These are phyloP conservation scores for Glyptemys insculpta DNA, from an alignment of 2,797 vertebrate species.

Conservation along the genomic window DNA sequence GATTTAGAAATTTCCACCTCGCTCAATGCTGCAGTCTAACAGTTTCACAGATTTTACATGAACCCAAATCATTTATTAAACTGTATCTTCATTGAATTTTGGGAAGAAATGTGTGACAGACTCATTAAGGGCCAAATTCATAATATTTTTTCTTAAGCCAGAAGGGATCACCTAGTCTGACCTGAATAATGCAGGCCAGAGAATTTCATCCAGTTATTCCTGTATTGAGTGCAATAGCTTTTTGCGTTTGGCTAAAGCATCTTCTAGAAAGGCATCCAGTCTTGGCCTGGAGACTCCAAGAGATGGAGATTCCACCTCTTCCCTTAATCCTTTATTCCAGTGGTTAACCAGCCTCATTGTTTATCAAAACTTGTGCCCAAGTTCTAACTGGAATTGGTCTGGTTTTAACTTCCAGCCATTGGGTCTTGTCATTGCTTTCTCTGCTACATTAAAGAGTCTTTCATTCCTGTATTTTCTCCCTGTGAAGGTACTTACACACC, in stretches of 20 bases:
- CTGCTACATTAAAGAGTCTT: not conserved
- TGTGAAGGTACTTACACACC: not conserved
- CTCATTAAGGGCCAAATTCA: not conserved
- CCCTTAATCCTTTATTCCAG: slow-evolving; percentile 20
- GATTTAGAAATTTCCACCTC: not conserved
- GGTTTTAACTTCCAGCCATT: slow-evolving; percentile 4
- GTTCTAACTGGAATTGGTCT: slow-evolving; percentile 47
- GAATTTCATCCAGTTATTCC: slow-evolving; percentile 5
- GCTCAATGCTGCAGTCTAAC: not conserved
- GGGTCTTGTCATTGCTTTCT: not conserved
- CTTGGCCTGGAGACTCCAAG: not conserved
- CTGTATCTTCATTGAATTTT: not conserved
- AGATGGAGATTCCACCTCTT: not conserved
- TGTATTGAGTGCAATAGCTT: not conserved
- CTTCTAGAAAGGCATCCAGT: slow-evolving; percentile 15
- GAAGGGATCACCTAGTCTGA: not conserved
- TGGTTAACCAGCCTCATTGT: slow-evolving; percentile 45
- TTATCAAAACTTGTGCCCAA: slow-evolving; percentile 13
- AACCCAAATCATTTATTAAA: not conserved
- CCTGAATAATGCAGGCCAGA: not conserved
- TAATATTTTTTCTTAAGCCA: not conserved
- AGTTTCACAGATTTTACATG: not conserved
- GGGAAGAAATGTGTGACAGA: not conserved
- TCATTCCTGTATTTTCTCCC: slow-evolving; percentile 29
- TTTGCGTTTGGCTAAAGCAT: not conserved